Conservation (phyloP, 2,113 vertebrate genomes). For the Peromyscus californicus region DNA sequence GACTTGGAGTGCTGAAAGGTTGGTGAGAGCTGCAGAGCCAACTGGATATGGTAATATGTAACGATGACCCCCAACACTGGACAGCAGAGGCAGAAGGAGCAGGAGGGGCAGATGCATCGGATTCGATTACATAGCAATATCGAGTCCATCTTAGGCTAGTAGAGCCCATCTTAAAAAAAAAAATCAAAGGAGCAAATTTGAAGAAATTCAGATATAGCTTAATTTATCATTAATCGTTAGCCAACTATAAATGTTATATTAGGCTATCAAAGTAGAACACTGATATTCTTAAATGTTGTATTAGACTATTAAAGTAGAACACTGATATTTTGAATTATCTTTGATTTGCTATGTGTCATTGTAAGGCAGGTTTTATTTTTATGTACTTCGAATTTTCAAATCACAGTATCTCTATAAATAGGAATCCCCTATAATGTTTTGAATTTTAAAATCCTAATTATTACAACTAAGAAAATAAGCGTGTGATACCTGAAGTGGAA, state of each 20-base stretch:
- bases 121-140: background rate
- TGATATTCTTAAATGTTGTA: background rate
- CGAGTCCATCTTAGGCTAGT: background rate
- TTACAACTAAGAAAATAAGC: slow-evolving; percentile 34
- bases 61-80: background rate
- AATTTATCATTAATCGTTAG: slow-evolving; percentile 77
- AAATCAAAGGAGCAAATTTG: slow-evolving; percentile 21
- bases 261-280: slow-evolving; percentile 15
- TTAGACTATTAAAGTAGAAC: slow-evolving; percentile 32
- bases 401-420: background rate
- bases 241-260: background rate
- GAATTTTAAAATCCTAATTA: slow-evolving; percentile 39
- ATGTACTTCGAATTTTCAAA: slow-evolving; percentile 30
- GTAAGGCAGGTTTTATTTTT: background rate
- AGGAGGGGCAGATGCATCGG: background rate
- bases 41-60: background rate
- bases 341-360: background rate
- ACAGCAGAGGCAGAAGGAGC: background rate
- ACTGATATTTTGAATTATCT: background rate
- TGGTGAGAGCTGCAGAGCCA: slow-evolving; percentile 56
- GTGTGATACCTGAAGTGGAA: background rate
- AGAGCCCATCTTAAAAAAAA: background rate
- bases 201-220: slow-evolving; percentile 75
- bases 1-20: slow-evolving; percentile 66
- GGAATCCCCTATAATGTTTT: slow-evolving; percentile 13